A percentile compares a stretch with the other conserved stretches of the same genome.
Evolutionary conservation across 2,113 vertebrate species (phyloP).

Genomic region (Oncorhynchus keta): DNA sequence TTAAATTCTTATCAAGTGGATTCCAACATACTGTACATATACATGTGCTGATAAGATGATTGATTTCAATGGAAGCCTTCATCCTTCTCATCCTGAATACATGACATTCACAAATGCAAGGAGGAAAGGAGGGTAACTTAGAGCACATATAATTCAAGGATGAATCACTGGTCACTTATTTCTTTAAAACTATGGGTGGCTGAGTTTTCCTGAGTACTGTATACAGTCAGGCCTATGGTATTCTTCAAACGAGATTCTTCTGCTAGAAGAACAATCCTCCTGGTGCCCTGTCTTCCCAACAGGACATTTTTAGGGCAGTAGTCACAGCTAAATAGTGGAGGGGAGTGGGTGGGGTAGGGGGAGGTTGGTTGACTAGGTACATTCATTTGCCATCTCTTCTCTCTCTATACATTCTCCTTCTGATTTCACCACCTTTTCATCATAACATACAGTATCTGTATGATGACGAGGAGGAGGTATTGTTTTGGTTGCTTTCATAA

Average conservation of each 20-base stretch:
- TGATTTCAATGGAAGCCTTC: too few species aligned
- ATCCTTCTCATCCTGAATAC: not conserved
- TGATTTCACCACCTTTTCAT: not conserved
- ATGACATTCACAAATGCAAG: conserved; percentile 40
- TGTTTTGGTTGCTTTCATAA: too few species aligned
- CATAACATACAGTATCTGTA: too few species aligned
- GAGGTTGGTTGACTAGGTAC: not conserved
- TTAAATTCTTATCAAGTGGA: too few species aligned
- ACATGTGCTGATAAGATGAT: not conserved
- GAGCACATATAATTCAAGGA: too few species aligned
- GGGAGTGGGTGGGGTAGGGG: conserved; percentile 24
- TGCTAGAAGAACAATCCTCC: conserved; percentile 41
- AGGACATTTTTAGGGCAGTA: conserved; percentile 63
- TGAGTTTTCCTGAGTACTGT: conserved; percentile 54
- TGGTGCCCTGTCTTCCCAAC: conserved; percentile 58
- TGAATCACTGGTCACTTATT: not conserved
- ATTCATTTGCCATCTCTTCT: not conserved
- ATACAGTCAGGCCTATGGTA: conserved; percentile 62
- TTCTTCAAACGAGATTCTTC: conserved; percentile 43
- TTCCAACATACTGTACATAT: not conserved
- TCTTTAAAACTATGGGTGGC: not conserved
- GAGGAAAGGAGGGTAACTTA: conserved; percentile 14
- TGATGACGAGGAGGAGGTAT: too few species aligned
- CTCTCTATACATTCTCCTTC: not conserved
- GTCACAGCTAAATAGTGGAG: conserved; percentile 52